A percentile compares a stretch with the other conserved stretches of the same genome.
These are phyloP conservation scores for Aspidapion aeneum DNA, from an alignment of 2,888 invertebrate genomes.

Conservation along the genomic window DNA sequence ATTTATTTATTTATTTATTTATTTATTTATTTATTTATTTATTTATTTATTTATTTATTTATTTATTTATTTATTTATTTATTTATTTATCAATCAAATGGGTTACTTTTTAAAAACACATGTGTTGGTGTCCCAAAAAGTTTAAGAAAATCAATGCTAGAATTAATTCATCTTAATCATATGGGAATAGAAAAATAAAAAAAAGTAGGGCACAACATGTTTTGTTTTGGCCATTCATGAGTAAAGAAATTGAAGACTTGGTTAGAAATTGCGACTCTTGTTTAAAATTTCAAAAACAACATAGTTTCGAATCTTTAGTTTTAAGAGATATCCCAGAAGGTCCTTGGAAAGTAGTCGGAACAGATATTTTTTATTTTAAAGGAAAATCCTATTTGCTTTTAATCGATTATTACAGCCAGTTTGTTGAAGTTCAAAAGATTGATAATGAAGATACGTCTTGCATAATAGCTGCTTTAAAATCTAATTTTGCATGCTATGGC, in stretches of 20 bases:
- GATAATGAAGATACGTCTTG: background rate
- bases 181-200: slow-evolving; percentile 1
- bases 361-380: background rate
- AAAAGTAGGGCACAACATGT: slow-evolving; percentile 4
- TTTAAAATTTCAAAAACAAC: slow-evolving; percentile 2
- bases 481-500: background rate
- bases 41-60: no score
- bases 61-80: no score
- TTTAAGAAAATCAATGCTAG: slow-evolving; percentile 12
- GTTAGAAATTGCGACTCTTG: no score
- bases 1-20: no score
- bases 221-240: slow-evolving; percentile 16
- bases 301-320: background rate
- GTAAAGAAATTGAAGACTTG: slow-evolving; percentile 7
- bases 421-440: background rate
- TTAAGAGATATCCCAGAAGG: background rate
- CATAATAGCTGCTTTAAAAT: background rate
- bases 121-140: slow-evolving; percentile 8
- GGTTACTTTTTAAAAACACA: slow-evolving; percentile 12
- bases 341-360: background rate
- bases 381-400: background rate
- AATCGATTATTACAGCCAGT: background rate
- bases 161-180: slow-evolving; percentile 10
- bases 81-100: no score
- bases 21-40: no score